phyloP scores from a whole-genome alignment of 1,140 invertebrate species.

The Homarus americanus region DNA sequence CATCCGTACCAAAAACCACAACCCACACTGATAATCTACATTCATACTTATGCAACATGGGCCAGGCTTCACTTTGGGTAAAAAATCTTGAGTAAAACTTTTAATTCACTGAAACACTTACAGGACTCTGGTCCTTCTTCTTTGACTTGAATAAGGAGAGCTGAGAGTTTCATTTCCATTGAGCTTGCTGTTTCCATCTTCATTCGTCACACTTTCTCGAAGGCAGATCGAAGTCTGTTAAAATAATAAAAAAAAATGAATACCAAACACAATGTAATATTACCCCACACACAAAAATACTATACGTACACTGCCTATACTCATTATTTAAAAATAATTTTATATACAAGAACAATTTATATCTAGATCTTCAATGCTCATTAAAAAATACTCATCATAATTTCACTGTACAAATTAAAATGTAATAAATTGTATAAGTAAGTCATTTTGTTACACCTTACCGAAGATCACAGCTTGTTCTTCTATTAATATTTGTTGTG shows the following conservation, averaged over 20 bases:
- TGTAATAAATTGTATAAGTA: too few relatives aligned
- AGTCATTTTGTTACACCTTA: slow-evolving; percentile 18
- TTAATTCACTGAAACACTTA: too few relatives aligned
- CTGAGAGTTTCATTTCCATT: slow-evolving; percentile 74
- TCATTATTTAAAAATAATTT: not conserved
- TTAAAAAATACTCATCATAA: too few relatives aligned
- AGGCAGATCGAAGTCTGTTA: slow-evolving; percentile 67
- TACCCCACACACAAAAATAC: too few relatives aligned
- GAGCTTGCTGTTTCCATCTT: slow-evolving; percentile 67
- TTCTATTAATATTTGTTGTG: slow-evolving; percentile 10
- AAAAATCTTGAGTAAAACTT: not conserved
- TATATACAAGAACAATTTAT: too few relatives aligned
- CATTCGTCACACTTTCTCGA: slow-evolving; percentile 72
- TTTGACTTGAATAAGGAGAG: slow-evolving; percentile 74
- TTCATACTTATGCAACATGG: too few relatives aligned
- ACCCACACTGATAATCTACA: too few relatives aligned
- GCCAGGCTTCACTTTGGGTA: too few relatives aligned
- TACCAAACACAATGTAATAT: not conserved
- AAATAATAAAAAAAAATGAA: not conserved
- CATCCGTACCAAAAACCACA: too few relatives aligned
- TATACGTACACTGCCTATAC: not conserved
- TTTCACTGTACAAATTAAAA: too few relatives aligned
- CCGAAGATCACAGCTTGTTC: slow-evolving; percentile 52
- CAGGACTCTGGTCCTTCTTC: slow-evolving; percentile 70
- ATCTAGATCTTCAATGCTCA: too few relatives aligned